Evolutionary conservation across 2,888 invertebrate genomes (phyloP).

Genomic region (Rhabditoides inermis): DNA sequence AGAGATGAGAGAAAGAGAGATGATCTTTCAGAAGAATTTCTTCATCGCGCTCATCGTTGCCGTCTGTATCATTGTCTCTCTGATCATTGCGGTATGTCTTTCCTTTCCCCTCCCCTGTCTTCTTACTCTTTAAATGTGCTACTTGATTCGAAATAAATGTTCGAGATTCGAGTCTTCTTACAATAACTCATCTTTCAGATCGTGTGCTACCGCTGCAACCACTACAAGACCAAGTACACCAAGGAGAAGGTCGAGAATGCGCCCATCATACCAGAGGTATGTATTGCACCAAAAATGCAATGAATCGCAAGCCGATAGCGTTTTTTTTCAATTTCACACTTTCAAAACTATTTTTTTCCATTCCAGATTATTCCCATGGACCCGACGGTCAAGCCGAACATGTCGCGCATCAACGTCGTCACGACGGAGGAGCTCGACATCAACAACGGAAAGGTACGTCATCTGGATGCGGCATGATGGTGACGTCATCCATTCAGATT

Average conservation of each 20-base stretch:
- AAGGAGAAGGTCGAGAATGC: constrained; percentile 16
- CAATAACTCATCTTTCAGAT: constrained; percentile 4
- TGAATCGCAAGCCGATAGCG: not conserved
- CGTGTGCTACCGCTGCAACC: constrained; percentile 13
- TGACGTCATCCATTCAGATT: too few relatives aligned
- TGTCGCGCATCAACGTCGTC: constrained; percentile 39
- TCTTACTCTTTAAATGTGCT: too few relatives aligned
- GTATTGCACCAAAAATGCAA: not conserved
- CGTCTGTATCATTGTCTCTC: constrained; percentile 16
- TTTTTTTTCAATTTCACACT: not conserved
- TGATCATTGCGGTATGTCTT: constrained; percentile 12
- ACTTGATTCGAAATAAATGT: too few relatives aligned
- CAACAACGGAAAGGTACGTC: constrained; percentile 16
- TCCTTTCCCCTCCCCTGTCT: not conserved
- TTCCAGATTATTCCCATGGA: too few relatives aligned
- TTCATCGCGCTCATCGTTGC: constrained; percentile 10
- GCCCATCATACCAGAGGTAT: constrained; percentile 24
- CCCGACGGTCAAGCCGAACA: constrained; percentile 26
- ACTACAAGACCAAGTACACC: constrained; percentile 15
- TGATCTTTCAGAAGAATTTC: too few relatives aligned
- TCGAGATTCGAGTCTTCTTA: too few relatives aligned
- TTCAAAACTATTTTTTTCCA: not conserved
- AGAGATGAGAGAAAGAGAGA: too few relatives aligned
- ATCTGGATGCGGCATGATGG: too few relatives aligned
- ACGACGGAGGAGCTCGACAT: constrained; percentile 33